Conservation (phyloP, 2,888 invertebrate species). For the Sicus ferrugineus region DNA sequence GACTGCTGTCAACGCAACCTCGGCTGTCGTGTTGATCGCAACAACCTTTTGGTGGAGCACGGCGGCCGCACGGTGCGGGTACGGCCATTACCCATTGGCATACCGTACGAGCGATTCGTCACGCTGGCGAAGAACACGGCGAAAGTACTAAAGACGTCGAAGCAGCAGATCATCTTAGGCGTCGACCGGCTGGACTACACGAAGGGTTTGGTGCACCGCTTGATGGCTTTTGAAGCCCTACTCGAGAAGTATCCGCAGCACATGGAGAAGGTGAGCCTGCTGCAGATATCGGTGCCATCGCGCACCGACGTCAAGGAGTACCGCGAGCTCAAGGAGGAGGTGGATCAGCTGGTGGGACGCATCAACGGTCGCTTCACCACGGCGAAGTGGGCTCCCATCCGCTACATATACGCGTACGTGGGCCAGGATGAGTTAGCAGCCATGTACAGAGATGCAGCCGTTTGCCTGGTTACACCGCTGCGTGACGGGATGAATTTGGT, state of each 20-base stretch:
- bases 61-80: slow-evolving; percentile 86
- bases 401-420: slow-evolving; percentile 87
- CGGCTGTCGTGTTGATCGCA: slow-evolving; percentile 88
- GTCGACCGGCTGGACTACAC: slow-evolving; percentile 92
- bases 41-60: slow-evolving; percentile 85
- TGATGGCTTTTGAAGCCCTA: slow-evolving; percentile 83
- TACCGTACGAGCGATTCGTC: slow-evolving; percentile 87
- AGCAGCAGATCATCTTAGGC: slow-evolving; percentile 83
- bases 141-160: slow-evolving; percentile 72
- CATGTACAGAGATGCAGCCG: slow-evolving; percentile 85
- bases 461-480: slow-evolving; percentile 86
- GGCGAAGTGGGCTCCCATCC: slow-evolving; percentile 90
- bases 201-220: slow-evolving; percentile 84
- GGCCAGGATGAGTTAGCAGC: slow-evolving; percentile 87
- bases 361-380: slow-evolving; percentile 91
- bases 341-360: slow-evolving; percentile 84
- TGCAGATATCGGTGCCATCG: slow-evolving; percentile 89
- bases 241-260: slow-evolving; percentile 86
- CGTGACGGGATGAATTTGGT: slow-evolving; percentile 93
- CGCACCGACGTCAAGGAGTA: slow-evolving; percentile 90
- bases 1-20: slow-evolving; percentile 88
- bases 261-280: slow-evolving; percentile 78
- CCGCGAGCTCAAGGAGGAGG: slow-evolving; percentile 87
- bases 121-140: slow-evolving; percentile 77
- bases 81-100: slow-evolving; percentile 86